phyloP scores from a whole-genome alignment of 2,797 vertebrate genomes.

The Cynodonichthys magdalenae region DNA sequence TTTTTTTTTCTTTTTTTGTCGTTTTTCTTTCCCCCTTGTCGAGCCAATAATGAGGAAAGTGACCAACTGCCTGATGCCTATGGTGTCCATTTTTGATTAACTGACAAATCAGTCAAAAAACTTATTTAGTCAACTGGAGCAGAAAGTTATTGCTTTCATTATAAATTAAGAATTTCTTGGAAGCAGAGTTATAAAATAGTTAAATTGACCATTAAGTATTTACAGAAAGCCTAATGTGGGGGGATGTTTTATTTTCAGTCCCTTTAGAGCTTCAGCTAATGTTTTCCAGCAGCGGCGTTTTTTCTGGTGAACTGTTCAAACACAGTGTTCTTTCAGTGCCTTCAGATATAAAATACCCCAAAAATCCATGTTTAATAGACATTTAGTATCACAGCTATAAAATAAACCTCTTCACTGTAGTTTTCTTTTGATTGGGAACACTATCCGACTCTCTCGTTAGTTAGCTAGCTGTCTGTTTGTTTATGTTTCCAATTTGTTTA shows the following conservation, averaged over 20 bases:
- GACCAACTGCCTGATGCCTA: not conserved
- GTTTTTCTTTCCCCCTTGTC: not conserved
- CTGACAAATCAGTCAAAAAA: constrained; percentile 9
- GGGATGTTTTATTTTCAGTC: not conserved
- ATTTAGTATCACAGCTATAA: not conserved
- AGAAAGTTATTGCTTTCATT: not conserved
- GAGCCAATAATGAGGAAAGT: constrained; percentile 23
- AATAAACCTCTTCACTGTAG: too few relatives aligned
- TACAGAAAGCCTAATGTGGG: not conserved
- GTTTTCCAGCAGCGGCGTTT: not conserved
- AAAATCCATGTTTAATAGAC: not conserved
- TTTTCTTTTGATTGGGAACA: too few relatives aligned
- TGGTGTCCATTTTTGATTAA: constrained; percentile 21
- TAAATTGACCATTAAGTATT: not conserved
- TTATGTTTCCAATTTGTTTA: too few relatives aligned
- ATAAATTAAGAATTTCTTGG: constrained; percentile 5
- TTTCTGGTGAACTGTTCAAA: not conserved
- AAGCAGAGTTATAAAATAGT: constrained; percentile 1
- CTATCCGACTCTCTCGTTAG: too few relatives aligned
- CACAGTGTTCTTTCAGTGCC: not conserved
- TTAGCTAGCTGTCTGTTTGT: too few relatives aligned
- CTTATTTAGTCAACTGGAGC: not conserved
- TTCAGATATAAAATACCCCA: not conserved
- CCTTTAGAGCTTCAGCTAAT: not conserved
- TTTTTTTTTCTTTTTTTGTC: not conserved